Evolutionary conservation across 2,888 invertebrate species (phyloP).

Genomic region (Netelia virgata): DNA sequence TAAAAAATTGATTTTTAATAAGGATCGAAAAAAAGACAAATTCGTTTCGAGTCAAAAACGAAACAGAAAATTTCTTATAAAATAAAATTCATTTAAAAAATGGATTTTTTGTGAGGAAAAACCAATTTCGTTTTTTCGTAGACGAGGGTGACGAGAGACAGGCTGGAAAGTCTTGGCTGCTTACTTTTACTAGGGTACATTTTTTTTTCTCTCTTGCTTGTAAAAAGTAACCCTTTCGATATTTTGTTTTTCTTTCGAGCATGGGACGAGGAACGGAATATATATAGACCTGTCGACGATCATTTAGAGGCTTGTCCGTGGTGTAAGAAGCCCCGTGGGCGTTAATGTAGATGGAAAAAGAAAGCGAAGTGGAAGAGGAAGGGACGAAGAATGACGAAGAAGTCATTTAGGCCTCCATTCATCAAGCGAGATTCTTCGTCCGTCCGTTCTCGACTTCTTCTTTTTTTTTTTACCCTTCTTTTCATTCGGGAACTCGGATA

Average conservation of each 20-base stretch:
- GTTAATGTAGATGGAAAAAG: constrained; percentile 52
- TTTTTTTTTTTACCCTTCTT: constrained; percentile 3
- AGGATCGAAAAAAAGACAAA: too few species aligned
- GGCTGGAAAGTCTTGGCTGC: too few species aligned
- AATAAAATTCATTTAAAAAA: too few species aligned
- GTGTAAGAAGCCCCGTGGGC: constrained; percentile 49
- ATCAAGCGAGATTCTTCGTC: constrained; percentile 39
- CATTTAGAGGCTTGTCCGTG: constrained; percentile 57
- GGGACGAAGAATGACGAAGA: constrained; percentile 46
- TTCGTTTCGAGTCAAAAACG: too few species aligned
- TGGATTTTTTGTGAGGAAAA: too few species aligned
- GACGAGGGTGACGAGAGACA: too few species aligned
- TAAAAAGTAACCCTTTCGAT: neutral
- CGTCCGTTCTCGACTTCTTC: constrained; percentile 4
- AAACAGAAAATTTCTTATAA: too few species aligned
- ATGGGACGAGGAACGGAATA: constrained; percentile 25
- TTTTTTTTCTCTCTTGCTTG: constrained; percentile 2
- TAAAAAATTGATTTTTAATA: too few species aligned
- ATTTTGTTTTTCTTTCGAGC: constrained; percentile 45
- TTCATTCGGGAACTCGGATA: constrained; percentile 1
- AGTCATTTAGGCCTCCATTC: constrained; percentile 64
- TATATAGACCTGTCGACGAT: constrained; percentile 56
- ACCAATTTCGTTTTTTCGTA: too few species aligned
- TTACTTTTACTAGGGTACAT: neutral
- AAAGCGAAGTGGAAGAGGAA: constrained; percentile 8